phyloP scores from a whole-genome alignment of 2,113 vertebrate species.

The Vimba vimba region DNA sequence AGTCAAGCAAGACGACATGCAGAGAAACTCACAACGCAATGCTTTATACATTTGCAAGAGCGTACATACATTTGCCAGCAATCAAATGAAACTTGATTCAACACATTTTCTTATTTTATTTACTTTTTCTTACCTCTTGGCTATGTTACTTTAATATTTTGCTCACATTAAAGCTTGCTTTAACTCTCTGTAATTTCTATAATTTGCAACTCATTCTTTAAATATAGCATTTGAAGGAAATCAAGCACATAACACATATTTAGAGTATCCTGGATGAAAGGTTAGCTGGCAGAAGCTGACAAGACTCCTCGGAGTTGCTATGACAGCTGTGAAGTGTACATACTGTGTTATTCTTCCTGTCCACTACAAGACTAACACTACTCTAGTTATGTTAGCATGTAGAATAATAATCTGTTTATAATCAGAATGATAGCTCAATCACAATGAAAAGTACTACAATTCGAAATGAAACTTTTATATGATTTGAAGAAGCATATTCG shows the following conservation, averaged over 20 bases:
- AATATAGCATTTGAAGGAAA: constrained; percentile 30
- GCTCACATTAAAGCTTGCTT: neutral
- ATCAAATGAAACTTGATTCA: neutral
- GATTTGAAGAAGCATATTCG: neutral
- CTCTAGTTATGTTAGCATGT: neutral
- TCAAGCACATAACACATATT: constrained; percentile 6
- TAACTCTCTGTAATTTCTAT: constrained; percentile 21
- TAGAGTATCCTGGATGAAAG: constrained; percentile 18
- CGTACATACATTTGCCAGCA: neutral
- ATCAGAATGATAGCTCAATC: neutral
- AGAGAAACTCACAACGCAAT: constrained; percentile 51
- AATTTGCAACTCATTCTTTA: constrained; percentile 6
- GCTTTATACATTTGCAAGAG: neutral
- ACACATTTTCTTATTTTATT: constrained; percentile 14
- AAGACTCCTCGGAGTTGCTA: neutral
- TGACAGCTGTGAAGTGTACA: constrained; percentile 20
- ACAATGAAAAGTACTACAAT: neutral
- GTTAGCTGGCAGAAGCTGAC: constrained; percentile 18
- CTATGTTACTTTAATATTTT: neutral
- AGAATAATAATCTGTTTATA: constrained; percentile 2
- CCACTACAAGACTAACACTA: neutral
- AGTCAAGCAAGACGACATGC: constrained; percentile 24
- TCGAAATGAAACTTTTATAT: neutral
- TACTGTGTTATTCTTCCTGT: neutral
- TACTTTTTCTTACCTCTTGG: neutral